Base-by-base conservation (phyloP, 2,888 invertebrate species). In the Orchestes rusci region DNA sequence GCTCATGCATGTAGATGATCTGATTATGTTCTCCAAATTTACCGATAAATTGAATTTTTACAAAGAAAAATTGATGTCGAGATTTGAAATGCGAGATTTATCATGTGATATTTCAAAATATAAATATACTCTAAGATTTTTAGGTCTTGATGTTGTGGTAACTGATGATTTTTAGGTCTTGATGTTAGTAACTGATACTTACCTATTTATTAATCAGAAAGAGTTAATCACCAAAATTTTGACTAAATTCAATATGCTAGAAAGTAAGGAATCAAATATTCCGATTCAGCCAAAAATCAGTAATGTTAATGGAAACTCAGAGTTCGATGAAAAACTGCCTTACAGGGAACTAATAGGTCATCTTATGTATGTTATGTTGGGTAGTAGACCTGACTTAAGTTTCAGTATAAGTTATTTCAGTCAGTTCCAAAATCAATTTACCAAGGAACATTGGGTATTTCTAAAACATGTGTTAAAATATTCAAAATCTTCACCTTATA, bases 401-500 rank as follows among this genome's bases (percentile, higher is more conserved):
- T n/a, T n/a, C n/a, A n/a, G n/a, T n/a, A n/a, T n/a, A n/a, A 23
- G 49, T 3, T 55, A 52, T 38, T 55, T 52, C 30, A 46, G 53
- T 39, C 52, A 53, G 39, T 56, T 52, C 46, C 56, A 57, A 46
- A 55, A n/a, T n/a, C n/a, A n/a, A 53, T 34, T 30, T 40, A 44
- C 51, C 27, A 29, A 20, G 31, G 48, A 51, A 29, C 53, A 56
- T 45, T 32, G 53, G n/a, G 53, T 51, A 36, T 55, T 48, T 54
- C 53, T 51, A 20, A 53, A 45, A 31, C 19, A 49, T 42, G n/a
- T 30, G n/a, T n/a, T n/a, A n/a, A n/a, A n/a, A n/a, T n/a, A n/a
- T n/a, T n/a, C n/a, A n/a, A n/a, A n/a, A n/a, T n/a, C n/a, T n/a
- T n/a, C n/a, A n/a, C n/a, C n/a, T n/a, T n/a, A n/a, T n/a, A n/a